These are phyloP conservation scores for Sebastes wilsoni DNA, from an alignment of 2,797 vertebrate genomes.

Conservation along the genomic window DNA sequence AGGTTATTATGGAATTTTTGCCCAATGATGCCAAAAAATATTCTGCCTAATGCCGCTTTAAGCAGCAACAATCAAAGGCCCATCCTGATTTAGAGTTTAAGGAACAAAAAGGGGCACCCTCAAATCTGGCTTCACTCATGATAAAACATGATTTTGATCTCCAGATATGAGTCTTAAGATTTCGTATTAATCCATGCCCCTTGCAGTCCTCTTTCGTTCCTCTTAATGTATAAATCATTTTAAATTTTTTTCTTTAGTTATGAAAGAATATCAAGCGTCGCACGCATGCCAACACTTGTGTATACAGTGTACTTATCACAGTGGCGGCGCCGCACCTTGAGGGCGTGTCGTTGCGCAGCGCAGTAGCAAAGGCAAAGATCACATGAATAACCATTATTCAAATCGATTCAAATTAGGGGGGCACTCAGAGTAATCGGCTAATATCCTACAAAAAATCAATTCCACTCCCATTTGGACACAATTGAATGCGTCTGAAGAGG, in stretches of 20 bases:
- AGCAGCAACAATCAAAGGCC: not conserved
- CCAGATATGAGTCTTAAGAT: conserved; percentile 37
- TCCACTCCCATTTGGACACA: conserved; percentile 83
- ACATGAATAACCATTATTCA: conserved; percentile 87
- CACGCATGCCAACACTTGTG: conserved; percentile 49
- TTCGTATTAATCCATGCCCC: conserved; percentile 45
- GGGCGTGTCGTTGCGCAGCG: conserved; percentile 62
- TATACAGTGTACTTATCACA: conserved; percentile 63
- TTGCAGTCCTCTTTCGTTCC: conserved; percentile 39
- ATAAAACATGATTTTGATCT: conserved; percentile 50
- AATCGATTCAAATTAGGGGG: conserved; percentile 85
- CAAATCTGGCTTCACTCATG: conserved; percentile 12
- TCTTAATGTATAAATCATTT: conserved; percentile 60
- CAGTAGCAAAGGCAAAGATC: conserved; percentile 78
- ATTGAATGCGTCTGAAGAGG: conserved; percentile 86
- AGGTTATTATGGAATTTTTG: no score
- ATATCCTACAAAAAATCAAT: conserved; percentile 87
- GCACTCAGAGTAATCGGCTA: conserved; percentile 86
- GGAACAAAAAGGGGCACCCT: not conserved
- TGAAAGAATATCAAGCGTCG: conserved; percentile 55
- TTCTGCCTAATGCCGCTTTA: no score
- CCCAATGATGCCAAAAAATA: no score
- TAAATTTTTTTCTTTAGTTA: conserved; percentile 49
- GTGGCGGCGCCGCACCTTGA: conserved; percentile 66
- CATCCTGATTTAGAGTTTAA: not conserved